Base-by-base conservation (phyloP, 1,140 invertebrate genomes). In the Conus betulinus region DNA sequence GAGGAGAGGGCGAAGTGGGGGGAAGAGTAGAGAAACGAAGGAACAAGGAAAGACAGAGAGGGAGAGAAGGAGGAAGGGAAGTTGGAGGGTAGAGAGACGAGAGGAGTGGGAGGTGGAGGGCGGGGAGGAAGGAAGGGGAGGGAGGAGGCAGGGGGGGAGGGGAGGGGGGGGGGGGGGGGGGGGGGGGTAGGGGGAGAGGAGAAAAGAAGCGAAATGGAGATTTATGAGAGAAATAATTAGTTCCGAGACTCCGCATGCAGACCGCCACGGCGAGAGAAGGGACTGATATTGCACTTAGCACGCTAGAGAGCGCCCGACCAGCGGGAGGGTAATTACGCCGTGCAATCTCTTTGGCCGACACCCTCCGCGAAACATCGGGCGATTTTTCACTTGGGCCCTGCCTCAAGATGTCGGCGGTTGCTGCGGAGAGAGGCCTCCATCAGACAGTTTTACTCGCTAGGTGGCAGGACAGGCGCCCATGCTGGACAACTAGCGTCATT, bases 181-280 rank as follows among this genome's bases (percentile, higher is more conserved):
- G 0, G 23, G 71, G 39, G 60, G 25, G 15, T 39, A 20, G 17
- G 23, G 15, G 67, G 17, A 39, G 17, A 63, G 25, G 10, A 25
- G 17, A 76, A 76, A 63, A 78, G 25, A n/a, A 52, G 71, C 74
- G 85, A 67, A 87, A 87, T 87, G 71, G 85, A 87, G 85, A 87
- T 87, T 87, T 87, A 87, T 87, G 85, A 87, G 85, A 79, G 85
- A 87, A 87, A 87, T 87, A 87, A 87, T 87, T 87, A 87, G 85
- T 87, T 87, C 85, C 39, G 85, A 87, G 74, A 87, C 85, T 87
- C 85, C 85, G 53, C 85, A 55, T 87, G 76, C 71, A 71, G 85
- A 79, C 85, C 85, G 85, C 85, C 85, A 78, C 79, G 74, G 85
- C 85, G 85, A 74, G 85, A 74, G 85, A 87, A 71, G 17, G 85